Conservation (phyloP, 2,888 invertebrate species). For the Saturnia japonica region DNA sequence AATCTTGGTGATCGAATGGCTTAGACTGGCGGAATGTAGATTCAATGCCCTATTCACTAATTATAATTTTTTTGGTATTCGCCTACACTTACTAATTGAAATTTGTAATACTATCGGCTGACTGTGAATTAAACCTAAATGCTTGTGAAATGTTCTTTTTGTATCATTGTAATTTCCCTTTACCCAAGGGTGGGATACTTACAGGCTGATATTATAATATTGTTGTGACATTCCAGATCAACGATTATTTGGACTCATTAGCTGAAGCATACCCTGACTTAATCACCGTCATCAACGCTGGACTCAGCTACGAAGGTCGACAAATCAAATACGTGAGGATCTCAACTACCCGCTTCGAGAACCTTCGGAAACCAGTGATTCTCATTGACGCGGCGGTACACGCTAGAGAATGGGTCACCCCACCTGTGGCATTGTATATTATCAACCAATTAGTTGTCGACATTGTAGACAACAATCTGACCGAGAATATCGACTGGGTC, state of each 20-base stretch:
- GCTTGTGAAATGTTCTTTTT: too few relatives aligned
- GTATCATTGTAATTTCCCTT: too few relatives aligned
- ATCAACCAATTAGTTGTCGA: constrained; percentile 85
- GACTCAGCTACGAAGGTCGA: constrained; percentile 82
- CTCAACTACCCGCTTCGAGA: constrained; percentile 73
- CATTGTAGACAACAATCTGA: constrained; percentile 68
- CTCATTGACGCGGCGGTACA: constrained; percentile 84
- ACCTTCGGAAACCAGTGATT: constrained; percentile 79
- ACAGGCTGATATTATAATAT: too few relatives aligned
- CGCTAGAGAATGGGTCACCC: constrained; percentile 88
- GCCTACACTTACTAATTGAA: too few relatives aligned
- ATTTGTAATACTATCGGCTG: too few relatives aligned
- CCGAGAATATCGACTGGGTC: constrained; percentile 84
- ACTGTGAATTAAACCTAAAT: too few relatives aligned
- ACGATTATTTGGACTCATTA: constrained; percentile 68
- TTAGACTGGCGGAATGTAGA: too few relatives aligned
- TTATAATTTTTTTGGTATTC: too few relatives aligned
- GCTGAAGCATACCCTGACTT: constrained; percentile 70
- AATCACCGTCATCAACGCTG: constrained; percentile 80
- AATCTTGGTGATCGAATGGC: too few relatives aligned
- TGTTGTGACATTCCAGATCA: constrained; percentile 64
- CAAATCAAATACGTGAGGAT: constrained; percentile 83
- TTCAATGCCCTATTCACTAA: too few relatives aligned
- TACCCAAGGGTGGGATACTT: too few relatives aligned
- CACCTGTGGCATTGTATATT: constrained; percentile 85